These are phyloP conservation scores for Meleagris gallopavo DNA, from an alignment of 2,113 vertebrate genomes.

Conservation along the genomic window DNA sequence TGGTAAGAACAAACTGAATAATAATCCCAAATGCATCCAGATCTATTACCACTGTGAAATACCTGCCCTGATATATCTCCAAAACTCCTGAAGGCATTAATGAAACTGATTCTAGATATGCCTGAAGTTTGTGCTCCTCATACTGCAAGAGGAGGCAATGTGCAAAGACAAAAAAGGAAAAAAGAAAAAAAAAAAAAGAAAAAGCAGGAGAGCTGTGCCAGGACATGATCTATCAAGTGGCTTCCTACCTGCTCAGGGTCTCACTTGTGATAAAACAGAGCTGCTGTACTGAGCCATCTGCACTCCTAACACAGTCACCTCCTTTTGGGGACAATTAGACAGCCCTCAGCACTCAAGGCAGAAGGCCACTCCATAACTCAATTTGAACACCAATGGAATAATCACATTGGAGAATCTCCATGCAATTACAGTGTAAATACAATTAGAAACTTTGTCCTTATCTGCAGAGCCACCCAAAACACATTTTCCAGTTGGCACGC, in stretches of 20 bases:
- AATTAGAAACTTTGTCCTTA: not conserved
- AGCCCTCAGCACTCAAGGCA: not conserved
- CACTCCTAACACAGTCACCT: not conserved
- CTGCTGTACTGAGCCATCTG: not conserved
- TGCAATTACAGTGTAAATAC: not conserved
- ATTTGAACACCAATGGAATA: not conserved
- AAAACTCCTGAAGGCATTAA: not conserved
- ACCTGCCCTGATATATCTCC: not conserved
- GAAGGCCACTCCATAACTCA: not conserved
- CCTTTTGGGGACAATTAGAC: not conserved
- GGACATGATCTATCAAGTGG: not conserved
- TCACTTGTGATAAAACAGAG: not conserved
- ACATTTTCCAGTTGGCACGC: not conserved
- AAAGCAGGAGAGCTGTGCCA: not conserved
- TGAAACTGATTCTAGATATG: constrained; percentile 3
- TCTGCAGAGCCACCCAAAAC: not conserved
- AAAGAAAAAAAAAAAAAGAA: not conserved
- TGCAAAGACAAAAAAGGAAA: not conserved
- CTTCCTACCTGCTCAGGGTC: not conserved
- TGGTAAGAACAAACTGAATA: not conserved
- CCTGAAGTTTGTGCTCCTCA: not conserved
- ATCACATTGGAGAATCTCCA: not conserved
- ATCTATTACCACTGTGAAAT: not conserved
- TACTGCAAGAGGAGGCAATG: not conserved
- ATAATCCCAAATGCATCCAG: not conserved